phyloP scores from a whole-genome alignment of 2,888 invertebrate species.

The Cistogaster globosa region DNA sequence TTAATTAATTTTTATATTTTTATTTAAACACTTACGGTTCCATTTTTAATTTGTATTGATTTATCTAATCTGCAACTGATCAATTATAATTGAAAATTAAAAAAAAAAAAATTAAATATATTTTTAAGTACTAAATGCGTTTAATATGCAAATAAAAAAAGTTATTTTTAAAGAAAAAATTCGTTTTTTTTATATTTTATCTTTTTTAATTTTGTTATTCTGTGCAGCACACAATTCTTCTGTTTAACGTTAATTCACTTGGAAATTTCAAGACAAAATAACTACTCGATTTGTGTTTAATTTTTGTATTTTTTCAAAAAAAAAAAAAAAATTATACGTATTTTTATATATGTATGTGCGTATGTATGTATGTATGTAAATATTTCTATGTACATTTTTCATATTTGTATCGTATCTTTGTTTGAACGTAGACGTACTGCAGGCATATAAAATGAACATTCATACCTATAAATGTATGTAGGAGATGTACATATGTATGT shows the following conservation, averaged over 20 bases:
- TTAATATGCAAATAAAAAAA: conserved; percentile 14
- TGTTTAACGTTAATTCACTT: conserved; percentile 66
- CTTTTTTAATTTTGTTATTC: background rate
- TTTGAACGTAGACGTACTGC: background rate
- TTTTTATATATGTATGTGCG: conserved; percentile 26
- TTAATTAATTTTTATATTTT: conserved; percentile 25
- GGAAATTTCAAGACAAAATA: conserved; percentile 68
- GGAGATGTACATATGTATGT: background rate
- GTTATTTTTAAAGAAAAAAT: conserved; percentile 21
- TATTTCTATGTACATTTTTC: conserved; percentile 14
- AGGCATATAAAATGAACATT: conserved; percentile 1
- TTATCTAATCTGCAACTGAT: background rate
- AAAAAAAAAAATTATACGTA: background rate
- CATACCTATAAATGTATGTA: conserved; percentile 8
- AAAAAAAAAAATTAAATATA: background rate
- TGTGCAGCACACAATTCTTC: conserved; percentile 19
- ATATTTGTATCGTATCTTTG: conserved; percentile 40
- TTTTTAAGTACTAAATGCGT: conserved; percentile 19
- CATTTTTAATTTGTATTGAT: conserved; percentile 34
- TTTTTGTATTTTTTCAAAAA: conserved; percentile 17
- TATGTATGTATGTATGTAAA: conserved; percentile 9
- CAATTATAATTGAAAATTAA: background rate
- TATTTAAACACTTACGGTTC: conserved; percentile 65
- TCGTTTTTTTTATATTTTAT: conserved; percentile 14
- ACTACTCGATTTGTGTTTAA: conserved; percentile 54